Evolutionary conservation across 1,140 invertebrate genomes (phyloP), one percentile per base, ranked within the genome.

Genomic region (Drosophila pruinosa): DNA sequence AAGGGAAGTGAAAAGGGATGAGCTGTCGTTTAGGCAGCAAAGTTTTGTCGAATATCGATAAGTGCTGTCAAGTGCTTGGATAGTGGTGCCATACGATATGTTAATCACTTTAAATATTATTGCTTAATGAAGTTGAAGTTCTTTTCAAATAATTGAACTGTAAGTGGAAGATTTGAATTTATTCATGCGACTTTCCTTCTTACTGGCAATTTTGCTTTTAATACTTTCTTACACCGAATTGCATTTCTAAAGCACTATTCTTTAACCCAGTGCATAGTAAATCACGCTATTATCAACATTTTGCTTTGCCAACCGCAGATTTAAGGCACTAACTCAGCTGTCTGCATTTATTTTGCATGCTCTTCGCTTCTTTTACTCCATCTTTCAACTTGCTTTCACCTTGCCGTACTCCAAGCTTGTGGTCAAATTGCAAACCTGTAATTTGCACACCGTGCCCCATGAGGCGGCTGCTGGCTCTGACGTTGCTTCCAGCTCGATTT

Each of bases 211-310:
- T 21, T 24, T 58, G 52, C 53, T 31, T 38, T 53, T 19, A 34
- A 62, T 57, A 10, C 15, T 39, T 47, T 48, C 53, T 58, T 22
- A 0, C 39, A 7, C n/a, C 26, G n/a, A 41, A 69, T 58, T 24
- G 75, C 48, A 67, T 53, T 68, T 70, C 34, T 39, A 58, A 73
- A 73, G 70, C 45, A 50, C 65, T 48, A 62, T 22, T 15, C 38
- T 57, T 72, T 76, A 17, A 21, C 53, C 45, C 56, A 15, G 31
- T 38, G 72, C 80, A 75, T 85, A 67, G 57, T 85, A 85, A 85
- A 86, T 85, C 81, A 77, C 69, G 57, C 77, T 62, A 68, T 80
- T 85, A 85, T 86, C 81, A 77, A 77, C 81, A 71, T 81, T 77
- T 78, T 68, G 69, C 75, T 72, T 72, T 65, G 61, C 57, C 78